A percentile compares a stretch with the other conserved stretches of the same genome.
Conservation (phyloP, 2,113 vertebrate species). For the Pterocles gutturalis region DNA sequence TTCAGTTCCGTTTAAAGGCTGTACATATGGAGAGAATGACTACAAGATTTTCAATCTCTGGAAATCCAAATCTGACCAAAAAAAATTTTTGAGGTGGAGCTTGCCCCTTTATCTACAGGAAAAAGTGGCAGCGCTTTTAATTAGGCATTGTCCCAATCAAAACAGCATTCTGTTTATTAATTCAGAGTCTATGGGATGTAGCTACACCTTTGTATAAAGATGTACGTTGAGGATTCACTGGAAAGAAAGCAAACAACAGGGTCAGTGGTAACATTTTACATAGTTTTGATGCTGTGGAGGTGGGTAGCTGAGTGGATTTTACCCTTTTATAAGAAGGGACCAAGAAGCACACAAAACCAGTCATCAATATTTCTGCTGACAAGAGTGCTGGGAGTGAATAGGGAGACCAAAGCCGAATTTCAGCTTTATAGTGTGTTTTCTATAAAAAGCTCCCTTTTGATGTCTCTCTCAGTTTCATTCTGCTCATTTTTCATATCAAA, state of each 20-base stretch:
- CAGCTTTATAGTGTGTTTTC: background rate
- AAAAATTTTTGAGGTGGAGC: background rate
- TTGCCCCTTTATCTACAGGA: background rate
- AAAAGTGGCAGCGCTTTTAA: background rate
- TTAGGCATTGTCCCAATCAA: background rate
- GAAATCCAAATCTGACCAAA: slow-evolving; percentile 7
- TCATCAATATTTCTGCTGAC: background rate
- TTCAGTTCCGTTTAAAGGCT: slow-evolving; percentile 2
- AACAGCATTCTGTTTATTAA: background rate
- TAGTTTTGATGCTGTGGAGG: background rate
- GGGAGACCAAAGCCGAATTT: background rate
- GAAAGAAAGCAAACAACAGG: background rate
- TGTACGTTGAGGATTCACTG: background rate
- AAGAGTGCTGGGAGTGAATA: background rate
- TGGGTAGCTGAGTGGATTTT: background rate
- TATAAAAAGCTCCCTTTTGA: slow-evolving; percentile 50
- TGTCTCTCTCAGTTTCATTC: slow-evolving; percentile 31
- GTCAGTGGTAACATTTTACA: rapidly evolving
- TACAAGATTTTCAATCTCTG: slow-evolving; percentile 21
- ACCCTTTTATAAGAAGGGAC: background rate
- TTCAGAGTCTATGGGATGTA: background rate
- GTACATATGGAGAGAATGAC: background rate
- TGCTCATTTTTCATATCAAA: slow-evolving; percentile 52
- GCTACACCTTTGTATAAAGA: background rate
- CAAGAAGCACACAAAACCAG: background rate